Evolutionary conservation across 2,113 vertebrate species (phyloP), one percentile per base, ranked within the genome.

Genomic region (Channa maculata): DNA sequence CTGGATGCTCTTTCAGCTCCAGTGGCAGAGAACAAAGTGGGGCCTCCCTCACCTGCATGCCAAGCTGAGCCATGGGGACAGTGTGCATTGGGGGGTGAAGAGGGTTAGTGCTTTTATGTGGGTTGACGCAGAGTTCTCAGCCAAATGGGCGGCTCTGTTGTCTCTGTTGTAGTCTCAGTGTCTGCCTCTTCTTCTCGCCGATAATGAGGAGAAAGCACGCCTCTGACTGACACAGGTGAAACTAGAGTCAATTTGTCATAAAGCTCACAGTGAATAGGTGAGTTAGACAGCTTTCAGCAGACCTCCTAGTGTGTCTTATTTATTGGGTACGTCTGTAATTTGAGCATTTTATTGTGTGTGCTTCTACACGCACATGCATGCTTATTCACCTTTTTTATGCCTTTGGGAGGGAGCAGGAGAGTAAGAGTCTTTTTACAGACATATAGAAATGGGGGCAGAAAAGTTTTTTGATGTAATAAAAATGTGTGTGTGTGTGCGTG

Each of bases 181-280:
- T 88, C 89, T 88, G 78, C 76, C 45, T 46, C 55, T 38, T 7
- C 54, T 63, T 38, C 70, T 45, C 12, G 14, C 63, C 64, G 77
- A 82, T 90, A 88, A 88, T 89, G 33, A 87, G 73, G 79, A 73
- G 68, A 67, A 82, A 54, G 58, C 73, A 80, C 74, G 69, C 67
- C 65, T 88, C 82, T 82, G 80, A 91, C 79, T 90, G 86, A 86
- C 89, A 83, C 66, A 73, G 83, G 73, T 89, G 87, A 92, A 91
- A 89, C 87, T 77, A n/a, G 74, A 92, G 89, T 83, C 87, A 82
- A 80, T 92, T 91, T 89, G 89, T 91, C 90, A 90, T 74, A 48
- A 48, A 79, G 67, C 65, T 79, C 58, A 65, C 41, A 82, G 83
- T 91, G 75, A 85, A 73, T 68, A 66, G 80, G 8, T 4, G 45